Evolutionary conservation across 37 sponge, comb jelly and placozoan genomes (phyloP).

Genomic region (Axinella damicornis): DNA sequence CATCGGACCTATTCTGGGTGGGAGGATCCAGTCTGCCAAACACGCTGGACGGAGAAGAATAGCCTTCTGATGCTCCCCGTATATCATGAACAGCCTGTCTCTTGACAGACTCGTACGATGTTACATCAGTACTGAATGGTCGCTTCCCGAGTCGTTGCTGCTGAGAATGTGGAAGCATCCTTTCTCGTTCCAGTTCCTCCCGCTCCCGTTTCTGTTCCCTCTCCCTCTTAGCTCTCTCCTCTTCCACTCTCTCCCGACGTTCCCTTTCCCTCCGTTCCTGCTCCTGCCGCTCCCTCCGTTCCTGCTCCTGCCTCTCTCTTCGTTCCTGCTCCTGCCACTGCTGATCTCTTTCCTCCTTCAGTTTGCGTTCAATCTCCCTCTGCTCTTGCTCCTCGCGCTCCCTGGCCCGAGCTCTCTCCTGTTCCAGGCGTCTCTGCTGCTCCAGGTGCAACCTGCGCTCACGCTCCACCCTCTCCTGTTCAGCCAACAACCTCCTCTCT

Average conservation of each 20-base stretch:
- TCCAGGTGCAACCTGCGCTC: constrained; percentile 29
- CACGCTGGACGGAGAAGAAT: background rate
- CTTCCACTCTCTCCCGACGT: background rate
- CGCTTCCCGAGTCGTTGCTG: constrained; percentile 38
- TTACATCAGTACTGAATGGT: background rate
- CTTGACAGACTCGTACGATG: background rate
- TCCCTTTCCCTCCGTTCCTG: background rate
- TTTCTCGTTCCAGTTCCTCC: constrained; percentile 26
- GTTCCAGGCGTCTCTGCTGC: constrained; percentile 17
- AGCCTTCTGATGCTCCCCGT: background rate
- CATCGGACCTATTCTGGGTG: too few relatives aligned
- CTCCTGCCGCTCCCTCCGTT: constrained; percentile 27
- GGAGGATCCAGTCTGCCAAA: constrained; percentile 28
- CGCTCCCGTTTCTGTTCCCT: constrained; percentile 25
- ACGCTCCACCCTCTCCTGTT: constrained; percentile 36
- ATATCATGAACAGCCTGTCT: constrained; percentile 14
- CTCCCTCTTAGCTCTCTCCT: constrained; percentile 9
- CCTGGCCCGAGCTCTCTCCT: constrained; percentile 16
- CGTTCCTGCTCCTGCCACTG: constrained; percentile 29
- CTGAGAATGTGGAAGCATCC: background rate
- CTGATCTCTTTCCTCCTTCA: constrained; percentile 12
- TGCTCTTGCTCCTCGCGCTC: constrained; percentile 2
- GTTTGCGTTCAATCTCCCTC: constrained; percentile 7
- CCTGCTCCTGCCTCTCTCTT: constrained; percentile 38
- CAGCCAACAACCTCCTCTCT: constrained; percentile 32